Conservation (phyloP, 1,140 invertebrate species). For the Drosophila virilis region DNA sequence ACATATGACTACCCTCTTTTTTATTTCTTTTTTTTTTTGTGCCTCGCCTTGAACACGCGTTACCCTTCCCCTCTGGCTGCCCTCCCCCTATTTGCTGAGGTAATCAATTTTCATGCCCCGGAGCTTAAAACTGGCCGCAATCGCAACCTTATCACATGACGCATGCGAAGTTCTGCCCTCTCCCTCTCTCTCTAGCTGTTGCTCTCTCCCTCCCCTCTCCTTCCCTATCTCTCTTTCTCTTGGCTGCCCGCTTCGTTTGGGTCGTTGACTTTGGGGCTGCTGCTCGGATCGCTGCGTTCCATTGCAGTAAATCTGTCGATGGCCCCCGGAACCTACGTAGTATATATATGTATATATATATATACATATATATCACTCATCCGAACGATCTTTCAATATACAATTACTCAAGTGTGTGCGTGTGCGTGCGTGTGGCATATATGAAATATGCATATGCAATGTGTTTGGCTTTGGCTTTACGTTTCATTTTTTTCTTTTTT, state of each 20-base stretch:
- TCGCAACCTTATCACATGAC: conserved; percentile 43
- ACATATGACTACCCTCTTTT: conserved; percentile 35
- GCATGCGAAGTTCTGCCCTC: conserved; percentile 15
- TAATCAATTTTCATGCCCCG: conserved; percentile 55
- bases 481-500: conserved; percentile 13
- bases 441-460: conserved; percentile 28
- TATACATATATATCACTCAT: conserved; percentile 45
- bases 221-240: not conserved
- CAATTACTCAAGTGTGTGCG: conserved; percentile 29
- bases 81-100: conserved; percentile 45
- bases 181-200: not conserved
- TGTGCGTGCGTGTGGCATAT: not conserved
- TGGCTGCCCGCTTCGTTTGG: conserved; percentile 24
- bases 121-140: conserved; percentile 31
- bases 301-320: conserved; percentile 79
- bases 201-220: not conserved
- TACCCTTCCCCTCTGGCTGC: not conserved
- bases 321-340: conserved; percentile 18
- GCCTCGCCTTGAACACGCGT: conserved; percentile 59
- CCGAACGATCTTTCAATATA: conserved; percentile 29
- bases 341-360: conserved; percentile 12
- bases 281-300: conserved; percentile 45
- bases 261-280: conserved; percentile 58
- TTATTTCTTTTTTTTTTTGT: conserved; percentile 13
- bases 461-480: conserved; percentile 10